phyloP scores from a whole-genome alignment of 2,797 vertebrate species.

The Cryptoprocta ferox region DNA sequence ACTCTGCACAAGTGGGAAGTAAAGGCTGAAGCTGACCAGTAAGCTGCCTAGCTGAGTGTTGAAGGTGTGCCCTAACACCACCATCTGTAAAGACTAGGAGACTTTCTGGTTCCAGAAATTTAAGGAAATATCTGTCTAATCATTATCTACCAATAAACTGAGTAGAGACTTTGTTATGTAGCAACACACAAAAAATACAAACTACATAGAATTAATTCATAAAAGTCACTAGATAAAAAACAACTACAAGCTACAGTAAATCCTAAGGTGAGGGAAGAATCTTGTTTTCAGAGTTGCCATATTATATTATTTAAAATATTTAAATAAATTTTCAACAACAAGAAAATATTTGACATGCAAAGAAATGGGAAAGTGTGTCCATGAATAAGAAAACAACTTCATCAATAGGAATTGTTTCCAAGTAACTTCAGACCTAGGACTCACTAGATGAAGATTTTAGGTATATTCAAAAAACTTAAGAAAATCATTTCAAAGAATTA shows the following conservation, averaged over 20 bases:
- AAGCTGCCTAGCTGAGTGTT: too few relatives aligned
- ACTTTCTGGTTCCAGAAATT: neutral
- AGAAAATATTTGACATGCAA: neutral
- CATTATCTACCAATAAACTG: neutral
- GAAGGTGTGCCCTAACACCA: neutral
- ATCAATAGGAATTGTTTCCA: neutral
- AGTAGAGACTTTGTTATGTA: neutral
- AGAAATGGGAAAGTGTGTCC: neutral
- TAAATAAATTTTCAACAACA: neutral
- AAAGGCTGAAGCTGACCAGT: neutral
- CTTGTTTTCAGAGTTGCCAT: neutral
- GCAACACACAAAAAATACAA: neutral
- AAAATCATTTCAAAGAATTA: neutral
- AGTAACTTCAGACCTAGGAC: neutral
- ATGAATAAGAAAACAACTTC: neutral
- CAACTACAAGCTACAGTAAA: neutral
- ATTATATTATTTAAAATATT: neutral
- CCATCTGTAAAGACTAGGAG: neutral
- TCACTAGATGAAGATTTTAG: neutral
- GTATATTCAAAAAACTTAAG: neutral
- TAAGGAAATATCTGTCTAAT: neutral
- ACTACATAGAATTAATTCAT: neutral
- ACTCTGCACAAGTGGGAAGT: too few relatives aligned
- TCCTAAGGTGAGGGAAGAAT: neutral
- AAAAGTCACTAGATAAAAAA: neutral